Conservation (phyloP, 1,140 invertebrate species). For the Aphaenogaster floridana region DNA sequence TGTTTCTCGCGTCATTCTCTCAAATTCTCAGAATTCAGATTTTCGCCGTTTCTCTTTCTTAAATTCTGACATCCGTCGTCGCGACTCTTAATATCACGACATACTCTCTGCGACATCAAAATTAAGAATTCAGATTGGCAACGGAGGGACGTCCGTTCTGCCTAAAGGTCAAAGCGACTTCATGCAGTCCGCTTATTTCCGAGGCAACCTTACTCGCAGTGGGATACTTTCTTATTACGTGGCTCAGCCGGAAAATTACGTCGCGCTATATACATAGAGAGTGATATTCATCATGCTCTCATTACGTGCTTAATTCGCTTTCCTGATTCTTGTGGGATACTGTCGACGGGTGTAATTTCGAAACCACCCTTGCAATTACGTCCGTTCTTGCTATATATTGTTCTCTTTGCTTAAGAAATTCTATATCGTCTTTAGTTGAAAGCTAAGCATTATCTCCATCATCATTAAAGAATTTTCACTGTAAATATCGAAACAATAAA, state of each 20-base stretch:
- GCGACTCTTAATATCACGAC: neutral
- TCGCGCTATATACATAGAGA: slow-evolving; percentile 29
- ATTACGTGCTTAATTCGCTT: slow-evolving; percentile 56
- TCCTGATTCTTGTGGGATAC: slow-evolving; percentile 30
- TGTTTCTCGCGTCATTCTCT: neutral
- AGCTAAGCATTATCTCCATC: neutral
- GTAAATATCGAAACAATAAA: neutral
- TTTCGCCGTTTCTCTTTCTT: neutral
- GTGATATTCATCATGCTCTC: slow-evolving; percentile 50
- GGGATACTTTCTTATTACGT: slow-evolving; percentile 57
- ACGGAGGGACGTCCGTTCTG: slow-evolving; percentile 33
- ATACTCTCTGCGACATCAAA: slow-evolving; percentile 9
- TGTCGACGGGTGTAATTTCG: slow-evolving; percentile 14
- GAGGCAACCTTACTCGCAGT: slow-evolving; percentile 50
- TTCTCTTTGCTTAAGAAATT: slow-evolving; percentile 43
- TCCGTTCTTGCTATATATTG: too few species aligned
- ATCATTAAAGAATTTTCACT: neutral
- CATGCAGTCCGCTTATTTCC: slow-evolving; percentile 37
- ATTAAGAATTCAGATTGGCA: slow-evolving; percentile 48
- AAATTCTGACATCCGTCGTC: neutral
- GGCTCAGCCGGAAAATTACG: slow-evolving; percentile 58
- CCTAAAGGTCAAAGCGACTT: slow-evolving; percentile 59
- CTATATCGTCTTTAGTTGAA: neutral
- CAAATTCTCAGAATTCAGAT: neutral
- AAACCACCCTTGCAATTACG: neutral